phyloP scores from a whole-genome alignment of 1,140 invertebrate genomes.

The Papilio glaucus region DNA sequence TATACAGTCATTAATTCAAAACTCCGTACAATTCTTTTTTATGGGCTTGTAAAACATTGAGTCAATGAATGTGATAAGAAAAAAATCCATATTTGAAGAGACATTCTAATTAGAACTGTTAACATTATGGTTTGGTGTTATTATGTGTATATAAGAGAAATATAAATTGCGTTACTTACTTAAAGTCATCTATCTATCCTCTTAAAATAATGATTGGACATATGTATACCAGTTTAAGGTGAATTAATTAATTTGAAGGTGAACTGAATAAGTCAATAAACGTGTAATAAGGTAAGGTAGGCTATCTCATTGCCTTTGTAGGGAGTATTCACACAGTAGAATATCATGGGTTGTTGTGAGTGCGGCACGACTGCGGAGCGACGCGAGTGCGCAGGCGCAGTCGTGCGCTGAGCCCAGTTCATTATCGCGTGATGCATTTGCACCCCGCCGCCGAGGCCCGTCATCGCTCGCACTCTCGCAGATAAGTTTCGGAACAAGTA shows the following conservation, averaged over 20 bases:
- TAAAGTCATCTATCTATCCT: no score
- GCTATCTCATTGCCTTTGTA: conserved; percentile 23
- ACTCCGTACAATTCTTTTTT: no score
- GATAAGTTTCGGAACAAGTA: conserved; percentile 36
- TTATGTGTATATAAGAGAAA: no score
- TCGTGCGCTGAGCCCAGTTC: conserved; percentile 28
- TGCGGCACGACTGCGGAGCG: background rate
- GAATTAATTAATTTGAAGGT: background rate
- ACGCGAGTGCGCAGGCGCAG: conserved; percentile 32
- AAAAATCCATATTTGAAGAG: no score
- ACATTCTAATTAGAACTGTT: no score
- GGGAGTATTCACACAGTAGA: conserved; percentile 28
- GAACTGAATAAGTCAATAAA: conserved; percentile 4
- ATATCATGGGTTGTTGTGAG: conserved; percentile 15
- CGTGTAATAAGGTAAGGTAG: background rate
- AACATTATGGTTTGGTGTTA: no score
- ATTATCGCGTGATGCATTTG: conserved; percentile 36
- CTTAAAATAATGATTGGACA: no score
- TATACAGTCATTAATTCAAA: no score
- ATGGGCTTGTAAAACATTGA: no score
- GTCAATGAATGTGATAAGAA: no score
- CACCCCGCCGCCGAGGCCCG: conserved; percentile 18
- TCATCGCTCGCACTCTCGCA: conserved; percentile 29
- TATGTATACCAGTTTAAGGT: no score
- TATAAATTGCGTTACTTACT: no score